phyloP scores from a whole-genome alignment of 2,888 invertebrate genomes.

The Drosophila ochracea region DNA sequence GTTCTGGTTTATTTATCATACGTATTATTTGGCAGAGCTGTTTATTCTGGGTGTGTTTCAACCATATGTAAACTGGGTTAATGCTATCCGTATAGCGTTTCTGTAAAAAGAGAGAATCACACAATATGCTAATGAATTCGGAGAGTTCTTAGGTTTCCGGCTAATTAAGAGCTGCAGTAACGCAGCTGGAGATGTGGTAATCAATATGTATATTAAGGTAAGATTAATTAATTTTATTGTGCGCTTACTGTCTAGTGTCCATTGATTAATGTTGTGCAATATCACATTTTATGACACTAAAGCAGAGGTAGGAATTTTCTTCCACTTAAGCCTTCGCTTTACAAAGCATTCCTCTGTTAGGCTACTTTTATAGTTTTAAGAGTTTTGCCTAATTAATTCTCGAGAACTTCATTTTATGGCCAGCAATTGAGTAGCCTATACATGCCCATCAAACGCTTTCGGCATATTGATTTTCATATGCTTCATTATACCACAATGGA shows the following conservation, averaged over 20 bases:
- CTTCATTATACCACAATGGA: conserved; percentile 6
- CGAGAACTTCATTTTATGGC: conserved; percentile 27
- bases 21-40: conserved; percentile 32
- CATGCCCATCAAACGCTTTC: conserved; percentile 43
- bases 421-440: conserved; percentile 39
- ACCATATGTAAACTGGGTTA: conserved; percentile 73
- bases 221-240: conserved; percentile 26
- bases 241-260: neutral
- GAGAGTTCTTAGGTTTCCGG: conserved; percentile 29
- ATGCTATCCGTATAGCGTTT: conserved; percentile 53
- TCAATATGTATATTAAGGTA: conserved; percentile 10
- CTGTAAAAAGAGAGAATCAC: conserved; percentile 44
- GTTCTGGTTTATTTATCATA: conserved; percentile 45
- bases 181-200: conserved; percentile 15
- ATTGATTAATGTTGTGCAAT: conserved; percentile 56
- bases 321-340: neutral
- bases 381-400: conserved; percentile 8
- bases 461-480: conserved; percentile 60
- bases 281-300: neutral
- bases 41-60: conserved; percentile 62
- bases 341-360: conserved; percentile 33
- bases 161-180: conserved; percentile 1
- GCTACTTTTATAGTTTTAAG: conserved; percentile 4
- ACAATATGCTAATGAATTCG: conserved; percentile 61
- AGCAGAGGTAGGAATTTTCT: conserved; percentile 14